Base-by-base conservation (phyloP, 2,797 vertebrate genomes). In the Balearica regulorum region DNA sequence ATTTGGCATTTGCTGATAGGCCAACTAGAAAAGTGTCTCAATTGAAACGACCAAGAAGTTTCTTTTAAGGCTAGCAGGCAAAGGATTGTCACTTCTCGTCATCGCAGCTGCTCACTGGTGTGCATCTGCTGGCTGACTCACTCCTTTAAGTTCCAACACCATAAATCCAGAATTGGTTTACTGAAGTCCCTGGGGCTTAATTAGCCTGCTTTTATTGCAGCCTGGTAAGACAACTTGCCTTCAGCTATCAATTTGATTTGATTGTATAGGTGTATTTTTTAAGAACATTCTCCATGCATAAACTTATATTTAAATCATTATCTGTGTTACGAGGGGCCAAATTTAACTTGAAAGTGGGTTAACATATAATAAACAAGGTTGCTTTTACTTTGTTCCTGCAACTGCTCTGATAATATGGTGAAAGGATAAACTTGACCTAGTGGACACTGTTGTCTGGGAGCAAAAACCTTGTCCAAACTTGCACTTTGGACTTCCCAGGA, bases 1-100 rank as follows among this genome's bases (percentile, higher is more conserved):
- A 87, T 0, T 43, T 0, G 2, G 35, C 9, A 5, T 69, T 69
- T 0, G 10, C 25, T 80, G 55, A 54, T 54, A 25, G 48, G 22
- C 31, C 43, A 76, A 8, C 31, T 69, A 58, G 35, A 88, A 79
- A 60, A 70, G 58, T 9, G 8, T 21, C 80, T 58, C 13, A 29
- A 79, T 72, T 61, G 44, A 70, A 91, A 81, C 33, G 4, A 26
- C 41, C 39, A 66, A 28, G 46, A 76, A 66, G 22, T 87, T 76
- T 93, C 25, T 71, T 83, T 35, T 29, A 62, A 1, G 5, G 33
- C 37, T 39, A 60, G 18, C 64, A 80, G 24, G 48, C 2, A 4
- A 83, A 85, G 14, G 12, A 73, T 24, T 87, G 51, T n/a, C 55
- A 43, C 48, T 33, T 54, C 68, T 65, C 82, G 29, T 70, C 35